Evolutionary conservation across 1,140 invertebrate genomes (phyloP).

Genomic region (Bombus huntii): DNA sequence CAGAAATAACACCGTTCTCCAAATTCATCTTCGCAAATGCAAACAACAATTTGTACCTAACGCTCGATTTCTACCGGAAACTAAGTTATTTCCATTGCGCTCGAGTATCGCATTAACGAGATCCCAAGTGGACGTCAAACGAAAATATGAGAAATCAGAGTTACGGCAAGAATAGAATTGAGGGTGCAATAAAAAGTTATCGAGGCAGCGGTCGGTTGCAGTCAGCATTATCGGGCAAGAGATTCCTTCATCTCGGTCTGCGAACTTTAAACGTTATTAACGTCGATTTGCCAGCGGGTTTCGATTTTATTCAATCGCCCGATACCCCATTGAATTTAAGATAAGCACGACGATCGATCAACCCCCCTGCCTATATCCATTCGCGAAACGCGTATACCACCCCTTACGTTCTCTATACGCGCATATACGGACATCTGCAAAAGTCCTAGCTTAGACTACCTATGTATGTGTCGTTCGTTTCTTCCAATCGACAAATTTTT

Average conservation of each 20-base stretch:
- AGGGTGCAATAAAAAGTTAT: constrained; percentile 10
- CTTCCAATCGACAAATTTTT: too few relatives aligned
- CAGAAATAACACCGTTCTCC: not conserved
- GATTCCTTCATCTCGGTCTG: constrained; percentile 21
- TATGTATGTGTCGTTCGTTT: too few relatives aligned
- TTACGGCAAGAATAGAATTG: not conserved
- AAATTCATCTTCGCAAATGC: not conserved
- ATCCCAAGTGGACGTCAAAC: not conserved
- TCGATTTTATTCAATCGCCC: constrained; percentile 50
- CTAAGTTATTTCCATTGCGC: not conserved
- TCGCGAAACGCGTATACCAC: not conserved
- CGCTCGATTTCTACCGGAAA: not conserved
- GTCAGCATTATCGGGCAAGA: constrained; percentile 5
- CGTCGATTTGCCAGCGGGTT: constrained; percentile 42
- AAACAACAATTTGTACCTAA: not conserved
- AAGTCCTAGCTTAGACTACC: not conserved
- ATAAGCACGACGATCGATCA: constrained; percentile 60
- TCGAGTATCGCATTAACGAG: not conserved
- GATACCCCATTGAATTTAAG: constrained; percentile 63
- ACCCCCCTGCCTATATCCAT: not conserved
- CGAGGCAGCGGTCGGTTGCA: not conserved
- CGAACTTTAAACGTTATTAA: constrained; percentile 53
- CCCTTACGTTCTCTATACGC: not conserved
- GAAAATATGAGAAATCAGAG: not conserved
- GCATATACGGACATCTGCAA: not conserved